Evolutionary conservation across 2,113 vertebrate genomes (phyloP), one percentile per base, ranked within the genome.

Genomic region (Phylloscopus whistleri): DNA sequence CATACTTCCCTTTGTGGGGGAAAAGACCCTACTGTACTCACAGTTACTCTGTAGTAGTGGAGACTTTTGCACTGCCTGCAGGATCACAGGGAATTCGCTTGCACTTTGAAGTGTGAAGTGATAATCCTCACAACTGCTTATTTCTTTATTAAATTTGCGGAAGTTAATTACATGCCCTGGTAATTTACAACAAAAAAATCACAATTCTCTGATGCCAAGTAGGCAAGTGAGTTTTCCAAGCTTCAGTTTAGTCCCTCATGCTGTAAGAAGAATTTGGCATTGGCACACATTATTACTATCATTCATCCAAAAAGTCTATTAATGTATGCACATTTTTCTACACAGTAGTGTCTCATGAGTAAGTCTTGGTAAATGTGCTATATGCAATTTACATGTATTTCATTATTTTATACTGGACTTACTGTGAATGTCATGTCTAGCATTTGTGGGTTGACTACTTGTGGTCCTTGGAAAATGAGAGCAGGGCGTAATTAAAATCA

Each of bases 101-200:
- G 84, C 89, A 97, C 91, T 96, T 94, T 79, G 87, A 95, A 95
- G 93, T 96, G 90, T 95, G 94, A 95, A 94, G 84, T 93, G 91
- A 85, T 97, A 97, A 97, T 97, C 96, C 94, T 95, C 75, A 91
- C 93, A 85, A 95, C 87, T 91, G 75, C 90, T 95, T 96, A 94
- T 94, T 95, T 79, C 94, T 95, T 95, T 94, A 94, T 94, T 90
- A 93, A 59, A 95, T 95, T 95, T 95, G 75, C 72, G 90, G 95
- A 97, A 96, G 93, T 97, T 95, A 97, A 97, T 97, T 96, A 95
- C 96, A 86, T 86, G 93, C 93, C 96, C 70, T 93, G 88, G 39
- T 95, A 94, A 93, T 88, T 96, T 93, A 76, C 78, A 92, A 96
- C 84, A 95, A 85, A 94, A 93, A 66, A 2, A 35, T 88, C 87